Base-by-base conservation (phyloP, 1,140 invertebrate species). In the Diabrotica undecimpunctata region DNA sequence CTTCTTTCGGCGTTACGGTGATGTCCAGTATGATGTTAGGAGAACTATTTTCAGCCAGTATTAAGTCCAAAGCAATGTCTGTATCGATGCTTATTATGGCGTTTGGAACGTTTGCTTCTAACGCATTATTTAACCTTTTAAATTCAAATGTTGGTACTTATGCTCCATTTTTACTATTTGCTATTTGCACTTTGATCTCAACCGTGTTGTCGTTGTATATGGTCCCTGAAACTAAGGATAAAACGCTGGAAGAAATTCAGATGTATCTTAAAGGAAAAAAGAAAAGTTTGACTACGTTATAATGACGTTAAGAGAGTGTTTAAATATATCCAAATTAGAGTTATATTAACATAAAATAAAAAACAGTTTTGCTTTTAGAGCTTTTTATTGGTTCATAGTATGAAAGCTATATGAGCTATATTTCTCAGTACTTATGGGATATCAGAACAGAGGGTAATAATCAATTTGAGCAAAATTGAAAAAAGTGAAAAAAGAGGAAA, bases 141-240 rank as follows among this genome's bases (percentile, higher is more conserved):
- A 72, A 78, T 62, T 72, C 75, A 5, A 57, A 80, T 2, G 82
- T 95, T 54, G 89, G 91, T 0, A 79, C 85, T 37, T 82, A 86
- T 66, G 88, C 88, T 0, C 86, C 89, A 0, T 93, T 95, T 78
- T 93, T 90, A 87, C 74, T 94, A 41, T 97, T 93, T 74, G 87
- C 87, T n/a, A 74, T 82, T 9, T 84, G 93, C 64, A 91, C 90
- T 69, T 71, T 88, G 7, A 52, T 88, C 7, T 90, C 90, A n/a
- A 75, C 94, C 39, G 74, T 94, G 50, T 90, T 96, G 75, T 86
- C 92, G 5, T 87, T 89, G 67, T 77, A 90, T 60, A 89, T 86
- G 66, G 90, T 97, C 36, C 95, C 94, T n/a, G 95, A 97, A 79
- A 97, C 95, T 0, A 90, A 92, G 74, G 94, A 94, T 6, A 90